Evolutionary conservation across 2,888 invertebrate species (phyloP), one percentile per base, ranked within the genome.

Genomic region (Spisula subtruncata): DNA sequence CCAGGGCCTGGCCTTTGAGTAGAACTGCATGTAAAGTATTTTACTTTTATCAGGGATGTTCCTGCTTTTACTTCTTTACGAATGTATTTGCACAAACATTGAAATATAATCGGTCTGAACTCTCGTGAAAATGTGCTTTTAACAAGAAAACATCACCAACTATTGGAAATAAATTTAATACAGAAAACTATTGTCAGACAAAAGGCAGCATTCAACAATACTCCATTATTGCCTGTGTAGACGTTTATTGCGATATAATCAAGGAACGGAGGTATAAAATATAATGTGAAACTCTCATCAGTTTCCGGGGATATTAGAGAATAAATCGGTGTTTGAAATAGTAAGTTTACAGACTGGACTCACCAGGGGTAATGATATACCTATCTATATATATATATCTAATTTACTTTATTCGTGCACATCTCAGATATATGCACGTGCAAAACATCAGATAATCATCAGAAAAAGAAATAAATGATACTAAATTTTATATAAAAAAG

Each of bases 181-280:
- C 51, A 51, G 51, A 10, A 5, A 51, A 51, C 51, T 12, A 51
- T 6, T 16, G 51, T 6, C 51, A 51, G 51, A 51, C 51, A 51
- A 51, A 51, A 51, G 51, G 51, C 51, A 51, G 16, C 51, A 51
- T 25, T 66, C 25, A 66, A 66, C 60, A 66, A 66, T 66, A 66
- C 25, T 25, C 60, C 25, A 66, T 66, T 25, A 66, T 66, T 25
- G 60, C 25, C 8, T 66, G n/a, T n/a, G 1, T 66, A 66, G 60
- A 66, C 60, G n/a, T 66, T 66, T 66, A 66, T n/a, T 66, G 20
- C 25, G n/a, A 66, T 25, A n/a, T 25, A 66, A 66, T 66, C 60
- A 25, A n/a, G 25, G n/a, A 66, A 66, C 6, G 0, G 10, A 8
- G 5, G 25, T 12, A 66, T 66, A 66, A 66, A 66, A 66, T 66